Evolutionary conservation across 2,113 vertebrate genomes (phyloP).

Genomic region (Aphelocoma coerulescens): DNA sequence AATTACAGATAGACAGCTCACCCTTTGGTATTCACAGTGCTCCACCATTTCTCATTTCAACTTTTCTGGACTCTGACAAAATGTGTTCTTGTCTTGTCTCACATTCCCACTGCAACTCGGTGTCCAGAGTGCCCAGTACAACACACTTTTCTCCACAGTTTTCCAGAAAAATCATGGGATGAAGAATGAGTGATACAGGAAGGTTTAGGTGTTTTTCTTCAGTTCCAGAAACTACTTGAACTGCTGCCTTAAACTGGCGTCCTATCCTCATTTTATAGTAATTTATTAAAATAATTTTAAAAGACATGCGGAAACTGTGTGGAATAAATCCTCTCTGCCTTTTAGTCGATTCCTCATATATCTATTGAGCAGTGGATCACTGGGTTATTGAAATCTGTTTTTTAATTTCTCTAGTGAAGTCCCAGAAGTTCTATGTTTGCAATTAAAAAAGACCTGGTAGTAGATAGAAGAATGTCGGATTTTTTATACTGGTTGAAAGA

Average conservation of each 20-base stretch:
- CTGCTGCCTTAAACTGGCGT: neutral
- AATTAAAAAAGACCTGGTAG: neutral
- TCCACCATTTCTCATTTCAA: neutral
- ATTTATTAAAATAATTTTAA: neutral
- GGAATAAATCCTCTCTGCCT: neutral
- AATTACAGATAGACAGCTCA: neutral
- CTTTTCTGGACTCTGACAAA: neutral
- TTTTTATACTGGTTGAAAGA: neutral
- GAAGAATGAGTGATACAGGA: neutral
- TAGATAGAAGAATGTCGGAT: neutral
- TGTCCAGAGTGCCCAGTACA: neutral
- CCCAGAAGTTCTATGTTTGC: neutral
- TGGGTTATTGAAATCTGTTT: neutral
- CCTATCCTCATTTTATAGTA: neutral
- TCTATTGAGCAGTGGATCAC: neutral
- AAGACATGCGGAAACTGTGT: neutral
- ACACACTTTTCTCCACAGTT: neutral
- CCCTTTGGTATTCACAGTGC: neutral
- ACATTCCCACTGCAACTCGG: neutral
- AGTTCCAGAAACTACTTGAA: neutral
- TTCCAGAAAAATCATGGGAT: neutral
- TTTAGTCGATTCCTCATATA: neutral
- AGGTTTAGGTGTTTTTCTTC: rapidly evolving
- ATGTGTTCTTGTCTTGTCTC: neutral
- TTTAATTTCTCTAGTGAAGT: neutral